phyloP scores from a whole-genome alignment of 2,797 vertebrate species.

The Lateolabrax maculatus region DNA sequence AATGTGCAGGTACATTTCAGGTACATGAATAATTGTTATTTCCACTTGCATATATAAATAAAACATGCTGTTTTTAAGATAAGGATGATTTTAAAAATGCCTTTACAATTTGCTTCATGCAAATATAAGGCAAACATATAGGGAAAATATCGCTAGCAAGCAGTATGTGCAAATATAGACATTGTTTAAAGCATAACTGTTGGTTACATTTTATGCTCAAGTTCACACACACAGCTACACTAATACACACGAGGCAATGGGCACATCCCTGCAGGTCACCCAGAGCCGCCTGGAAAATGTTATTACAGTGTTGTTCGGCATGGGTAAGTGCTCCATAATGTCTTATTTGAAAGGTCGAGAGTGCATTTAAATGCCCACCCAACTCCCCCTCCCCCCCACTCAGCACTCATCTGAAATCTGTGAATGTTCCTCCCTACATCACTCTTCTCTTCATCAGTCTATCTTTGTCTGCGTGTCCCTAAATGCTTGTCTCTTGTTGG shows the following conservation, averaged over 20 bases:
- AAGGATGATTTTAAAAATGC: neutral
- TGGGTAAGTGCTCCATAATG: slow-evolving; percentile 74
- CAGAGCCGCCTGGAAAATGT: slow-evolving; percentile 61
- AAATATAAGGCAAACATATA: too few species aligned
- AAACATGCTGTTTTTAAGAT: slow-evolving; percentile 6
- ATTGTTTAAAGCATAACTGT: neutral
- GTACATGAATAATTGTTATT: neutral
- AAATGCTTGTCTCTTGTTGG: neutral
- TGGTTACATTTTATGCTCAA: neutral
- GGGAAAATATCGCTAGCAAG: neutral
- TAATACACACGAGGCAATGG: slow-evolving; percentile 18
- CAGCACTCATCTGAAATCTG: slow-evolving; percentile 36
- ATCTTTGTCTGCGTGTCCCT: slow-evolving; percentile 2
- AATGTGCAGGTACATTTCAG: neutral
- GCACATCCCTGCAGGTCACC: slow-evolving; percentile 45
- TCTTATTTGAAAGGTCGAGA: slow-evolving; percentile 70
- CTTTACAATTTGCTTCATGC: neutral
- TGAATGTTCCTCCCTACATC: slow-evolving; percentile 7
- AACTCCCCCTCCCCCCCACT: neutral
- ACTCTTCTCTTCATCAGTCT: slow-evolving; percentile 13
- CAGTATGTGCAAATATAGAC: neutral
- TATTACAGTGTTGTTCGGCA: slow-evolving; percentile 58
- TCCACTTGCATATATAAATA: neutral
- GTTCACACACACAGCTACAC: slow-evolving; percentile 9
- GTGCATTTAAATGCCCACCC: slow-evolving; percentile 58